A percentile compares a stretch with the other conserved stretches of the same genome.
These are phyloP conservation scores for Poeciliopsis turneri DNA, from an alignment of 2,797 vertebrate genomes.

Conservation along the genomic window DNA sequence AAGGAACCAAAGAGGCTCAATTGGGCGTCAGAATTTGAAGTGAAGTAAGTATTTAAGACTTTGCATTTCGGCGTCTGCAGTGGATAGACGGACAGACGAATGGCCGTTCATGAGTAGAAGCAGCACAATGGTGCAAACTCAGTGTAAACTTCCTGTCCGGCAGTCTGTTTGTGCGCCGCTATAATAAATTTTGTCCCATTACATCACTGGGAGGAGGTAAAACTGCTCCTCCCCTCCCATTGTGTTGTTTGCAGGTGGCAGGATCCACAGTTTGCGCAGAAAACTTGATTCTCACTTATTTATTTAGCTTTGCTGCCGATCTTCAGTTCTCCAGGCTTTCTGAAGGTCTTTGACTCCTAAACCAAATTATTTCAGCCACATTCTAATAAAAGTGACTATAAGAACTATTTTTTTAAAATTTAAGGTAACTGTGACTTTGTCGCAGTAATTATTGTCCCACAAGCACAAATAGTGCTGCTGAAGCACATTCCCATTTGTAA, in stretches of 20 bases:
- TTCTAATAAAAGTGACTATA: not conserved
- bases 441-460: no score
- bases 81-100: not conserved
- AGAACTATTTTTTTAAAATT: no score
- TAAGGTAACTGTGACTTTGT: no score
- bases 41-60: not conserved
- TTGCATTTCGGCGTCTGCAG: not conserved
- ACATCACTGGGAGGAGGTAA: constrained; percentile 38
- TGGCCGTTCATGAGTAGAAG: not conserved
- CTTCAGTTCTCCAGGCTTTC: not conserved
- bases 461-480: no score
- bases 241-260: constrained; percentile 10
- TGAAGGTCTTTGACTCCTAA: not conserved
- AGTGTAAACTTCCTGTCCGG: constrained; percentile 27
- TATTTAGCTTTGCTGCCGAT: not conserved
- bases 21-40: not conserved
- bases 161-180: constrained; percentile 10
- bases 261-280: not conserved
- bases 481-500: no score
- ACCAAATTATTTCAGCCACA: not conserved
- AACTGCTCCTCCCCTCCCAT: constrained; percentile 1
- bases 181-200: constrained; percentile 40
- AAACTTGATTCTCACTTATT: not conserved
- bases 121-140: not conserved
- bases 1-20: not conserved